Evolutionary conservation across 2,797 vertebrate genomes (phyloP).

Genomic region (Falco rusticolus): DNA sequence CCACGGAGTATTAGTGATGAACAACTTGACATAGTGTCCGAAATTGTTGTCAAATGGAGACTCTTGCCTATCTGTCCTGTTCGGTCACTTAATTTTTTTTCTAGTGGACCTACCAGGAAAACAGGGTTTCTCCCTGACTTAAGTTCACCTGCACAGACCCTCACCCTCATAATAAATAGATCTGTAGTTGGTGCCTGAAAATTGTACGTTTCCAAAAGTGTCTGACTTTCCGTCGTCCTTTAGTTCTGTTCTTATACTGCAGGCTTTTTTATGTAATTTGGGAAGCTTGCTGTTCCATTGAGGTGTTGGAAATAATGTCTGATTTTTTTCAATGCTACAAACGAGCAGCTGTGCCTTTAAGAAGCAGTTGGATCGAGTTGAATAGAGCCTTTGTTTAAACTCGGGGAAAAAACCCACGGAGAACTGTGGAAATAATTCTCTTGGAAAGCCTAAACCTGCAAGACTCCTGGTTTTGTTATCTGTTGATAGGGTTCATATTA

Average conservation of each 20-base stretch:
- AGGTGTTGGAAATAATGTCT: fast-evolving
- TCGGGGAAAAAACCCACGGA: background rate
- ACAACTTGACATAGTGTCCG: fast-evolving
- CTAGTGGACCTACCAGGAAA: fast-evolving
- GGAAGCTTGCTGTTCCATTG: fast-evolving
- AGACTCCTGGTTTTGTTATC: fast-evolving
- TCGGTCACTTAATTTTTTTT: background rate
- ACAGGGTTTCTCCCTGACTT: fast-evolving
- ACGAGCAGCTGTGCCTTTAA: background rate
- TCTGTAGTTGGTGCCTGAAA: background rate
- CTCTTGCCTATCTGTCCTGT: fast-evolving
- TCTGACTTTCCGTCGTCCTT: fast-evolving
- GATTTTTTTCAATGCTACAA: background rate
- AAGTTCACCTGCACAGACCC: fast-evolving
- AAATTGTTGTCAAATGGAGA: fast-evolving
- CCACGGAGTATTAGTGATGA: fast-evolving
- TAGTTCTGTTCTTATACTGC: fast-evolving
- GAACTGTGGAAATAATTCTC: background rate
- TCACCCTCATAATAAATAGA: fast-evolving
- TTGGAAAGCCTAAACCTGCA: background rate
- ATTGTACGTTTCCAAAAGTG: fast-evolving
- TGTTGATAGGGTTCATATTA: fast-evolving
- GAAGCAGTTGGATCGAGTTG: fast-evolving
- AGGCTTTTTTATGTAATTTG: fast-evolving
- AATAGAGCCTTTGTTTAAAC: background rate